Evolutionary conservation across 2,113 vertebrate genomes (phyloP).

Genomic region (Alligator mississippiensis): DNA sequence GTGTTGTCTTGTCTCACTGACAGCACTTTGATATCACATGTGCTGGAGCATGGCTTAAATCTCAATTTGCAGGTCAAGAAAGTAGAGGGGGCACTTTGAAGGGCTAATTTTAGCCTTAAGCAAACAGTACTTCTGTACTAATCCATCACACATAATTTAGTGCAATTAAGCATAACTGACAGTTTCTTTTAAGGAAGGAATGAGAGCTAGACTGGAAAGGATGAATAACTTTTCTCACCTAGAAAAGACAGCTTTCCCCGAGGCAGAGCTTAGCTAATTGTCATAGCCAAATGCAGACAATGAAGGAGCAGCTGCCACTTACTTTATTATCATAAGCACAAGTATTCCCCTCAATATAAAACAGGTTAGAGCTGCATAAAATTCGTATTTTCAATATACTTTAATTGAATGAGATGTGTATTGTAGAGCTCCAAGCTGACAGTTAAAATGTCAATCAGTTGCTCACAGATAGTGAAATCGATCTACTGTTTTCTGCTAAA

Average conservation of each 20-base stretch:
- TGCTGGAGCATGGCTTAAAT: neutral
- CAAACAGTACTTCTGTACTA: neutral
- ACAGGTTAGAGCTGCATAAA: neutral
- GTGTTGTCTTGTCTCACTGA: neutral
- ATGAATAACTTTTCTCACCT: constrained; percentile 60
- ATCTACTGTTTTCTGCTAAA: constrained; percentile 20
- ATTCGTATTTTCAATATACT: neutral
- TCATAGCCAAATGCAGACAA: constrained; percentile 15
- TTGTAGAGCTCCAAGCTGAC: neutral
- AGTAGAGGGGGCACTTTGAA: neutral
- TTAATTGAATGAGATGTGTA: constrained; percentile 43
- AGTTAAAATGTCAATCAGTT: constrained; percentile 50
- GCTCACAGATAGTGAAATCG: constrained; percentile 44
- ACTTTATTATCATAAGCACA: constrained; percentile 42
- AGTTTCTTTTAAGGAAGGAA: constrained; percentile 65
- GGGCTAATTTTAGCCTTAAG: constrained; percentile 2
- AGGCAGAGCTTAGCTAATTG: constrained; percentile 67
- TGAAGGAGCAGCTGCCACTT: constrained; percentile 24
- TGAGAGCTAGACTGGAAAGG: constrained; percentile 33
- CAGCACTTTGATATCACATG: neutral
- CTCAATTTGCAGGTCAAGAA: neutral
- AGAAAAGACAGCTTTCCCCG: constrained; percentile 35
- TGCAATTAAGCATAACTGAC: constrained; percentile 71
- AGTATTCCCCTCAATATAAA: neutral
- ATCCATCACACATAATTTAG: constrained; percentile 62